These are phyloP conservation scores for Drosophila austrosaltans DNA, from an alignment of 2,888 invertebrate species.

Conservation along the genomic window DNA sequence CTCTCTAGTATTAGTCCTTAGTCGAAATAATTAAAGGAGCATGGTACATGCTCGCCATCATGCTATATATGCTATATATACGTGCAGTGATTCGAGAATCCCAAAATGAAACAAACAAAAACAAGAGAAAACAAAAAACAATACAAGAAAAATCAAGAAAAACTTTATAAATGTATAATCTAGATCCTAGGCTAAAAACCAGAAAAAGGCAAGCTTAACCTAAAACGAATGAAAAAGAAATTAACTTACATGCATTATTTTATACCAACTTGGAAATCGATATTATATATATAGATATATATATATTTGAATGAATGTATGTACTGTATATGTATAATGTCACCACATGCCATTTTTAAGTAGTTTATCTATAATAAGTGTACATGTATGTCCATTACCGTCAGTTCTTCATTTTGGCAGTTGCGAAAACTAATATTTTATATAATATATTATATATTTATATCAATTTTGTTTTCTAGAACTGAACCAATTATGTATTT, in stretches of 20 bases:
- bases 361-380: slow-evolving; percentile 60
- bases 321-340: slow-evolving; percentile 64
- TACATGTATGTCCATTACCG: slow-evolving; percentile 14
- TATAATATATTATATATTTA: background rate
- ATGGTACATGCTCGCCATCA: slow-evolving; percentile 68
- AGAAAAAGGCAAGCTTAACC: slow-evolving; percentile 24
- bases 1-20: slow-evolving; percentile 74
- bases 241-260: slow-evolving; percentile 59
- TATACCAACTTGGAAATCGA: slow-evolving; percentile 63
- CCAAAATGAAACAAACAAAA: slow-evolving; percentile 42
- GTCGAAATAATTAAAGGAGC: slow-evolving; percentile 60
- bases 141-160: slow-evolving; percentile 22
- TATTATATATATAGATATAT: slow-evolving; percentile 30
- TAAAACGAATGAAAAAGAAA: slow-evolving; percentile 15
- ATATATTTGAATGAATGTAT: slow-evolving; percentile 58
- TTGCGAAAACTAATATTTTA: background rate
- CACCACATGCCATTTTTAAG: slow-evolving; percentile 76
- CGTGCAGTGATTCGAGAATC: slow-evolving; percentile 77
- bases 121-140: background rate
- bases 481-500: slow-evolving; percentile 13
- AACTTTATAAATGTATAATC: slow-evolving; percentile 74
- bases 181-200: slow-evolving; percentile 62
- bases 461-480: background rate
- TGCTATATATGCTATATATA: slow-evolving; percentile 61
- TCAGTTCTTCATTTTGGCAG: slow-evolving; percentile 45